These are phyloP conservation scores for Aptenodytes patagonicus DNA, from an alignment of 2,113 vertebrate genomes.

Conservation along the genomic window DNA sequence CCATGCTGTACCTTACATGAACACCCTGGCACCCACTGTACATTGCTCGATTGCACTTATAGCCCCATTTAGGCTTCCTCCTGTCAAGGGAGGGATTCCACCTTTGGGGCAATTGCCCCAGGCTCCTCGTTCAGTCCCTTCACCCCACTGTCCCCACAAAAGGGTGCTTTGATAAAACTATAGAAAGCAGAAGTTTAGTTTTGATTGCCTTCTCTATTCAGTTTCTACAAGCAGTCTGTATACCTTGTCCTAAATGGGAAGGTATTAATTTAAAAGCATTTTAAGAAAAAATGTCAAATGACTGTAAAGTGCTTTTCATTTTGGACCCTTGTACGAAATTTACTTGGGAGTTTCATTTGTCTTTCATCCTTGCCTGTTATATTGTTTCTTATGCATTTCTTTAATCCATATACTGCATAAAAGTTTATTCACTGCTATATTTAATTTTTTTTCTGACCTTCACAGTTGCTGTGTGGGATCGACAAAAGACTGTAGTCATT, in stretches of 20 bases:
- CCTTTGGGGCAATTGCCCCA: not conserved
- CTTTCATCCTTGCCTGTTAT: not conserved
- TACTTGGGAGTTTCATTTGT: not conserved
- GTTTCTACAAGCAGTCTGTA: not conserved
- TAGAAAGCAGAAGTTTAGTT: not conserved
- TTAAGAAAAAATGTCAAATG: not conserved
- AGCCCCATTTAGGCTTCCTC: too few species aligned
- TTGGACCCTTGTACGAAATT: not conserved
- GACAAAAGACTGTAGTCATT: not conserved
- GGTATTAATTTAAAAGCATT: not conserved
- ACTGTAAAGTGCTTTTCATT: not conserved
- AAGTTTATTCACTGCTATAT: not conserved
- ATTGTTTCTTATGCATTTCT: not conserved
- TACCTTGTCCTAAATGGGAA: not conserved
- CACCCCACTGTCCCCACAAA: accelerated
- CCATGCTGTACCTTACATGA: not conserved
- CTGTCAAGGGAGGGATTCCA: too few species aligned
- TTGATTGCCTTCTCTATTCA: not conserved
- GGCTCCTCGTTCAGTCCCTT: not conserved
- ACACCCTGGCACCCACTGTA: not conserved
- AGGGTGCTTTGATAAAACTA: too few species aligned
- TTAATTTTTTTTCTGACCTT: not conserved
- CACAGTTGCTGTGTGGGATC: not conserved
- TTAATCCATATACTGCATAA: not conserved
- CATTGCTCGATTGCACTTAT: accelerated